Base-by-base conservation (phyloP, 2,113 vertebrate genomes). In the Corythornis vintsioides region DNA sequence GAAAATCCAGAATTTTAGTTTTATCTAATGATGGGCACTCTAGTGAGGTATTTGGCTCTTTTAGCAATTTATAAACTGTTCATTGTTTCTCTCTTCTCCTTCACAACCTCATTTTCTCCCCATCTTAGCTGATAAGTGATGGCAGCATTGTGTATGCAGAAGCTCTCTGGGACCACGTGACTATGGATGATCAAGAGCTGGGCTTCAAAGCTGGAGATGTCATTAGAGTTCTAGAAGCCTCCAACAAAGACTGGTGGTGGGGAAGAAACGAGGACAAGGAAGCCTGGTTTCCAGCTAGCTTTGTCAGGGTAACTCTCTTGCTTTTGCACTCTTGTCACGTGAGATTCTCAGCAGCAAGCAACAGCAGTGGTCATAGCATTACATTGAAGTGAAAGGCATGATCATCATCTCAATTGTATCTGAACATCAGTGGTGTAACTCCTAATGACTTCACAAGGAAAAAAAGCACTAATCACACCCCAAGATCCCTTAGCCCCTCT, bases 181-280 rank as follows among this genome's bases (percentile, higher is more conserved):
- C 99, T 72, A 99, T 99, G 99, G 99, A 99, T 56, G 99, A 99
- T 95, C 98, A 99, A 97, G 99, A 99, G 95, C 97, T 99, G 96
- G 98, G 98, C 96, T 99, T 99, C 97, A 99, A 99, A 98, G 99
- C 98, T 11, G 99, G 99, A 83, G 99, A 99, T 59, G 99, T 99
- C 94, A 99, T 99, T 97, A 98, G 97, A 81, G 98, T 99, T 69
- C 97, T 99, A 88, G 99, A 99, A 83, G 99, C 98, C 69, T 98
- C 98, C 11, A 98, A 99, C 93, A 98, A 98, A 91, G 99, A 99
- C 93, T 99, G 99, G 99, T 99, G 99, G 99, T 99, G 99, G 98
- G 99, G 99, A 73, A 97, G 98, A 80, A 98, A 97, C 4, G 98
- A 98, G 17, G 99, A 99, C 73, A 98, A 97, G 67, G 98, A 99